Evolutionary conservation across 2,888 invertebrate genomes (phyloP).

Genomic region (Morinoia aosen): DNA sequence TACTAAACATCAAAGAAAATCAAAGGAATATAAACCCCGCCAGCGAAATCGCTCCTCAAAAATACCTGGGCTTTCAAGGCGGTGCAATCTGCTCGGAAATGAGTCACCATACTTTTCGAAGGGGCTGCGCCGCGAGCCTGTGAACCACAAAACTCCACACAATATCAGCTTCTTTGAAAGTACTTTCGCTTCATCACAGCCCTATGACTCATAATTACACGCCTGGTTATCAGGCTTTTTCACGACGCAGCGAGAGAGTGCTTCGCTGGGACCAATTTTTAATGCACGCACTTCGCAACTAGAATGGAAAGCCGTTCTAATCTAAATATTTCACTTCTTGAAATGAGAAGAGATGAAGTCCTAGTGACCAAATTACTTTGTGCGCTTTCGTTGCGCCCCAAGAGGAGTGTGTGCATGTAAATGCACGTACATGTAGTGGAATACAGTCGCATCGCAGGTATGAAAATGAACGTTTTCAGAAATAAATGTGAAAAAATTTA

Average conservation of each 20-base stretch:
- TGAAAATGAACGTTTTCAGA: background rate
- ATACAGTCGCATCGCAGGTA: background rate
- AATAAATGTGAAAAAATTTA: background rate
- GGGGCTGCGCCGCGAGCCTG: background rate
- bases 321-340: background rate
- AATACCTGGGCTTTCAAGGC: conserved; percentile 43
- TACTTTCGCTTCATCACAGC: background rate
- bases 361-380: background rate
- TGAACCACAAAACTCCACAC: background rate
- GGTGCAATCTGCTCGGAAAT: conserved; percentile 44
- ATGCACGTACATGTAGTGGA: background rate
- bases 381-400: background rate
- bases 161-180: background rate
- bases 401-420: background rate
- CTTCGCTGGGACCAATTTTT: background rate
- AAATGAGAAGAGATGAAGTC: background rate
- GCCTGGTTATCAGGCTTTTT: background rate
- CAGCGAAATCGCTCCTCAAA: conserved; percentile 1
- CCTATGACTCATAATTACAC: conserved; percentile 29
- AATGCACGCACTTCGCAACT: background rate
- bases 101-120: conserved; percentile 21
- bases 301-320: background rate
- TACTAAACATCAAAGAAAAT: conserved; percentile 48
- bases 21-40: conserved; percentile 46
- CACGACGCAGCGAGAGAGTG: background rate